Base-by-base conservation (phyloP, 2,888 invertebrate genomes). In the Eupithecia dodoneata region DNA sequence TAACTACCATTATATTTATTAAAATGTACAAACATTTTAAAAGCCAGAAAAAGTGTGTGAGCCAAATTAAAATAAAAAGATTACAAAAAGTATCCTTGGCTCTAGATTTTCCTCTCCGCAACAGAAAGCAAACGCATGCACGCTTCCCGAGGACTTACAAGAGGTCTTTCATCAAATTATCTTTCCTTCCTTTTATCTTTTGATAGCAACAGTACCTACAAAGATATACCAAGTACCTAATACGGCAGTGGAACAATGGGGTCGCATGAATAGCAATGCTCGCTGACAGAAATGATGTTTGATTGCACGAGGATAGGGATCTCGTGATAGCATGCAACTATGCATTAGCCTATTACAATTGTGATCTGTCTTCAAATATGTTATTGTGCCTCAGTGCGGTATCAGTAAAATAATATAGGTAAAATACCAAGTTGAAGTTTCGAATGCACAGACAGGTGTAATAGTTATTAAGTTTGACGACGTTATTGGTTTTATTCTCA, bases 251-350 rank as follows among this genome's bases (percentile, higher is more conserved):
- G 76, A 79, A 81, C 78, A 78, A 77, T 78, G 15, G 69, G 71
- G 70, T 69, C 72, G 65, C 73, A 77, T 81, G 80, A 78, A 80
- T 81, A 74, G 76, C 73, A 73, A 77, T 80, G 79, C 76, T 79
- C 80, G 75, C 80, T 75, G 76, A 76, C 77, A 79, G 78, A 77
- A 79, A 80, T 79, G 75, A 76, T 81, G 80, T 79, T 77, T 81
- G 76, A 82, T 80, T 81, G 77, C 79, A 59, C 69, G 73, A 45
- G 45, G 4, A 47, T 63, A 66, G 52, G 74, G 71, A 70, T 73
- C 65, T 72, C 72, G 73, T 80, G 74, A 76, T 78, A 66, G 71
- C 72, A 76, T 75, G 76, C 79, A 77, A 78, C 73, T 79, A 76
- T 79, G 77, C 75, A 67, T 76, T 78, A 76, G 63, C 73, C 65